Evolutionary conservation across 2,113 vertebrate genomes (phyloP).

Genomic region (Penelope pileata): DNA sequence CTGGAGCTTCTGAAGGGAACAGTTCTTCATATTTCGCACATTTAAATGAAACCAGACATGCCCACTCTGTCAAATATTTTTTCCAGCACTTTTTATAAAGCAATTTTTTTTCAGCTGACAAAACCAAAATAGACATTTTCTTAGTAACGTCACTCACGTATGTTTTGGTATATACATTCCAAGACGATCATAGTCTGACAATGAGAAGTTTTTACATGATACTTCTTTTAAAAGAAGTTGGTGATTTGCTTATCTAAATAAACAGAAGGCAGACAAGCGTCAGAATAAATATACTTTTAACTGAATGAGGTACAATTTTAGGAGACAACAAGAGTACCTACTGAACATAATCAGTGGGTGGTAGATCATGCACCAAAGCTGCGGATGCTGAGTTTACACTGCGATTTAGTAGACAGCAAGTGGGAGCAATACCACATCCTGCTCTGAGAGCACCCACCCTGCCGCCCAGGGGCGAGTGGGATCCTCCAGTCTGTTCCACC

Average conservation of each 20-base stretch:
- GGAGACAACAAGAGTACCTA: not conserved
- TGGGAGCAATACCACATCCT: not conserved
- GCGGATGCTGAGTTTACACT: not conserved
- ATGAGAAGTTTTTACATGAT: not conserved
- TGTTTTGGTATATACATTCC: not conserved
- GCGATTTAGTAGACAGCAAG: not conserved
- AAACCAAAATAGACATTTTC: not conserved
- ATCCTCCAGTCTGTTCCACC: not conserved
- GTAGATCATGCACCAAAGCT: not conserved
- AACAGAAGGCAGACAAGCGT: not conserved
- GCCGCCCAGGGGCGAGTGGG: not conserved
- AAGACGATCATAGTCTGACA: not conserved
- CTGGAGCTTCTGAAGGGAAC: conserved; percentile 32
- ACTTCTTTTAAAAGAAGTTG: not conserved
- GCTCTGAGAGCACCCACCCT: too few species aligned
- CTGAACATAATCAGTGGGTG: not conserved
- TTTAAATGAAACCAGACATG: conserved; percentile 31
- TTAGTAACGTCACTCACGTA: not conserved
- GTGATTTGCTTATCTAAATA: not conserved
- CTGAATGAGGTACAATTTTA: not conserved
- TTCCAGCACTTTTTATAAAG: not conserved
- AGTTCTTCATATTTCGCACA: not conserved
- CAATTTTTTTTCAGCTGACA: conserved; percentile 1
- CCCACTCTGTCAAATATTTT: not conserved
- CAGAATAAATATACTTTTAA: not conserved